A percentile compares a stretch with the other conserved stretches of the same genome.
These are phyloP conservation scores for Anolis apletophallus DNA, from an alignment of 2,797 vertebrate species.

Conservation along the genomic window DNA sequence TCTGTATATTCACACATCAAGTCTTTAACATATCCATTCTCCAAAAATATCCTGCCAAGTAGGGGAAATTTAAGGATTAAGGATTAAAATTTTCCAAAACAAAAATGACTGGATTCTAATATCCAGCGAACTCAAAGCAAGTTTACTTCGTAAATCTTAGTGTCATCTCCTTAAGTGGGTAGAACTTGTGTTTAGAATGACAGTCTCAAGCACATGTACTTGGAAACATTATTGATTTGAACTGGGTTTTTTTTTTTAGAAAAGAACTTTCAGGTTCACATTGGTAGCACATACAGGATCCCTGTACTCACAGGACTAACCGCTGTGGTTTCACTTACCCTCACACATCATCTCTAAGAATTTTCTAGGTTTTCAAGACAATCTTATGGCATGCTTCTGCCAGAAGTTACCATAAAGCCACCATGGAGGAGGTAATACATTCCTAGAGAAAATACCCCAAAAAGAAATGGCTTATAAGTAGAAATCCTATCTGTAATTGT, in stretches of 20 bases:
- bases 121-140: background rate
- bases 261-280: slow-evolving; percentile 13
- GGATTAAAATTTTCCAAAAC: background rate
- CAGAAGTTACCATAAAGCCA: too few species aligned
- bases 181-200: background rate
- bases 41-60: slow-evolving; percentile 22
- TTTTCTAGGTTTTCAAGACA: too few species aligned
- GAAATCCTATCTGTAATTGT: too few species aligned
- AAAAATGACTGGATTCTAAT: background rate
- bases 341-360: too few species aligned
- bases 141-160: background rate
- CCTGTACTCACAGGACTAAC: too few species aligned
- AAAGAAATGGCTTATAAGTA: too few species aligned
- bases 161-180: background rate
- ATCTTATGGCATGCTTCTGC: too few species aligned
- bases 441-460: too few species aligned
- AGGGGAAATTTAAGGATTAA: background rate
- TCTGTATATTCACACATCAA: slow-evolving; percentile 28
- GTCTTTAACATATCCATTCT: slow-evolving; percentile 29
- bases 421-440: too few species aligned
- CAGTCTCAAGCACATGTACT: background rate
- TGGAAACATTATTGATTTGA: slow-evolving; percentile 7
- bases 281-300: background rate
- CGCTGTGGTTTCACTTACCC: too few species aligned
- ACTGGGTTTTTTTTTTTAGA: background rate